These are phyloP conservation scores for Rhinoderma darwinii DNA, from an alignment of 2,113 vertebrate species.

Conservation along the genomic window DNA sequence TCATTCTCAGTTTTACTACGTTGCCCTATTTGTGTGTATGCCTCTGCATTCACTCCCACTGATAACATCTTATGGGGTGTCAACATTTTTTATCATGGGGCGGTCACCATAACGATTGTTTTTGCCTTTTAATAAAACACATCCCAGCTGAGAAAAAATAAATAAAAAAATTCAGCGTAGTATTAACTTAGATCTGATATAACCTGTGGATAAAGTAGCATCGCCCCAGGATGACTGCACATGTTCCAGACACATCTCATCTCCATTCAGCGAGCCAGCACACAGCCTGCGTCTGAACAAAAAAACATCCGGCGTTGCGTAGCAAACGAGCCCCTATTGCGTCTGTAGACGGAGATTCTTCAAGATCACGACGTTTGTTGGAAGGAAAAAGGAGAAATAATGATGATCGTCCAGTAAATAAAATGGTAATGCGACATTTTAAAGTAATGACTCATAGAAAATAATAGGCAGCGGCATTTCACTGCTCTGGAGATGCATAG, in stretches of 20 bases:
- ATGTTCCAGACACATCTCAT: not conserved
- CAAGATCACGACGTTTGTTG: not conserved
- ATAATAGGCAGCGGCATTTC: constrained; percentile 11
- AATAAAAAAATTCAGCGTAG: too few species aligned
- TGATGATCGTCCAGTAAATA: not conserved
- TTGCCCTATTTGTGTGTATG: too few species aligned
- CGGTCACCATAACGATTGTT: too few species aligned
- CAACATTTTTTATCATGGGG: too few species aligned
- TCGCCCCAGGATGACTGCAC: too few species aligned
- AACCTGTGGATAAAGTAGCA: not conserved
- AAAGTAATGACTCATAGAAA: constrained; percentile 18
- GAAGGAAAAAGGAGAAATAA: not conserved
- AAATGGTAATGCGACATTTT: constrained; percentile 34
- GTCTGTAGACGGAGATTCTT: constrained; percentile 3
- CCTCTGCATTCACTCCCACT: too few species aligned
- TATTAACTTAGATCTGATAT: too few species aligned
- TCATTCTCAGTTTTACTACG: too few species aligned
- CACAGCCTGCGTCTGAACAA: not conserved
- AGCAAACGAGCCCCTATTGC: not conserved
- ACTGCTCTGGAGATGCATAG: not conserved
- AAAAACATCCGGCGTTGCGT: not conserved
- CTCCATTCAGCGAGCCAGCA: not conserved
- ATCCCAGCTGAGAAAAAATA: too few species aligned
- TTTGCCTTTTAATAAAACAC: too few species aligned
- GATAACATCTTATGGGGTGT: too few species aligned